These are phyloP conservation scores for Mormyrus proboscirostris DNA, from an alignment of 2,797 vertebrate species.

Conservation along the genomic window DNA sequence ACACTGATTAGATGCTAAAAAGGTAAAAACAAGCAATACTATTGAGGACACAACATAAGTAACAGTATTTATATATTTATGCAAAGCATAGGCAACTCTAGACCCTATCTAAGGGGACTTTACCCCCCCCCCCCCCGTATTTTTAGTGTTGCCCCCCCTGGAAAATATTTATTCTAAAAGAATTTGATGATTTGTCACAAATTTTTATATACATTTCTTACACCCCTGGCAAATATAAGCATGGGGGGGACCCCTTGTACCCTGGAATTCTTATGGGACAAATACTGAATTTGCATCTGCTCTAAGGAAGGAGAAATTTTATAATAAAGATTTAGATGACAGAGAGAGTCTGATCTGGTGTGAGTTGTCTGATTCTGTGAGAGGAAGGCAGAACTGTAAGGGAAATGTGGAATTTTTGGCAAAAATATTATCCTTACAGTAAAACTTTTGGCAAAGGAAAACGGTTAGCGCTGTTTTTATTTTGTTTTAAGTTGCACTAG, in stretches of 20 bases:
- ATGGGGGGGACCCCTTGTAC: background rate
- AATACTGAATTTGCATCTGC: background rate
- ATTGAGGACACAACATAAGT: background rate
- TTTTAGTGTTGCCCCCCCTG: background rate
- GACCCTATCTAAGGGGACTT: background rate
- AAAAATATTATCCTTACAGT: constrained; percentile 10
- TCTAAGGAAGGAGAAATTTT: background rate
- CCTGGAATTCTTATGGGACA: background rate
- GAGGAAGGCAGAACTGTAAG: background rate
- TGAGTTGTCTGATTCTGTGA: background rate
- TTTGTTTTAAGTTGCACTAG: background rate
- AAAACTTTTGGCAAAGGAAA: background rate
- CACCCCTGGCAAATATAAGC: background rate
- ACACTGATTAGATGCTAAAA: background rate
- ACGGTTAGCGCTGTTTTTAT: background rate
- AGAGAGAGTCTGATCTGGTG: background rate
- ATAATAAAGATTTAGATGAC: background rate
- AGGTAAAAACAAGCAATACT: background rate
- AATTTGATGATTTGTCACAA: background rate
- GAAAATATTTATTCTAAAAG: background rate
- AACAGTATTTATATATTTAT: background rate
- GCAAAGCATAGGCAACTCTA: background rate
- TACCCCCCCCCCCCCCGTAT: background rate
- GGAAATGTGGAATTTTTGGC: background rate
- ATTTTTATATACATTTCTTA: background rate